Conservation (phyloP, 2,113 vertebrate genomes). For the Peromyscus leucopus region DNA sequence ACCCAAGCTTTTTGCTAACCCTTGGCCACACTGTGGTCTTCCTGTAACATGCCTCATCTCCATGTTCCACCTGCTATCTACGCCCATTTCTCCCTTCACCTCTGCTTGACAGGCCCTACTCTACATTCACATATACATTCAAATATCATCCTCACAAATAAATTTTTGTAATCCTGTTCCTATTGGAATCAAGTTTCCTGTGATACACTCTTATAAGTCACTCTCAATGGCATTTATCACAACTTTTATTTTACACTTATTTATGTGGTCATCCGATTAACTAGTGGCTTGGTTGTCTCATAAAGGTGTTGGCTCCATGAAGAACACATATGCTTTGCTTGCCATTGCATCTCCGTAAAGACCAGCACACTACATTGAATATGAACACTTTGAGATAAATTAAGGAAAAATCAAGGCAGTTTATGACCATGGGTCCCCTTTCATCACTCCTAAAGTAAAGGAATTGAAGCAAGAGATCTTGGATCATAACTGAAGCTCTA, state of each 20-base stretch:
- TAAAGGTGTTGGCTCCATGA: background rate
- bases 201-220: background rate
- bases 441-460: slow-evolving; percentile 19
- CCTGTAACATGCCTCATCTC: background rate
- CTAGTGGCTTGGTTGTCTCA: background rate
- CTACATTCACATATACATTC: slow-evolving; percentile 12
- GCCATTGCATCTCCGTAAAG: background rate
- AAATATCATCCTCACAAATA: slow-evolving; percentile 8
- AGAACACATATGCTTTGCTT: background rate
- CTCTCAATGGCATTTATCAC: background rate
- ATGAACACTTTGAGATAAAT: background rate
- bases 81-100: background rate
- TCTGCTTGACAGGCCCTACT: background rate
- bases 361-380: background rate
- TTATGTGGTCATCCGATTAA: background rate
- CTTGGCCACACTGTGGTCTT: background rate
- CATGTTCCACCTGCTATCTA: background rate
- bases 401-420: background rate
- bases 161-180: slow-evolving; percentile 13
- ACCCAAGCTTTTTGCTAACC: background rate
- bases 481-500: background rate
- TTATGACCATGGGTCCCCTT: background rate
- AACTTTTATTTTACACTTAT: background rate
- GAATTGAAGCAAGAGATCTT: background rate
- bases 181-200: background rate